Evolutionary conservation across 1,140 invertebrate species (phyloP).

Genomic region (Mactra quadrangularis): DNA sequence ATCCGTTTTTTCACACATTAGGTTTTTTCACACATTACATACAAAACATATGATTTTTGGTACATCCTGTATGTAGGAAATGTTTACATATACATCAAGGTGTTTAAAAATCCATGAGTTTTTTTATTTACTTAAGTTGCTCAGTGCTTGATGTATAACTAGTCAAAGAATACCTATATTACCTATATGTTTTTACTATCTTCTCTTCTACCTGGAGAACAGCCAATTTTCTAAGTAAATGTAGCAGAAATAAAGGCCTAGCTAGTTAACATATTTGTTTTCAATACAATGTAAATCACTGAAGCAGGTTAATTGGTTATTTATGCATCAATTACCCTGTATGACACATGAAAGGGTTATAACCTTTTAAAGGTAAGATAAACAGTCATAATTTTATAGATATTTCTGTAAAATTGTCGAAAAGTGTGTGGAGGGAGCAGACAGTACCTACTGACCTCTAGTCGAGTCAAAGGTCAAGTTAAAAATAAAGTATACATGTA

Average conservation of each 20-base stretch:
- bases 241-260: constrained; percentile 17
- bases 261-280: constrained; percentile 31
- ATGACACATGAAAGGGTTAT: no score
- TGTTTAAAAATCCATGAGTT: not conserved
- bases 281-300: not conserved
- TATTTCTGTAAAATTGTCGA: no score
- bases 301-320: constrained; percentile 1
- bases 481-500: no score
- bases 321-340: no score
- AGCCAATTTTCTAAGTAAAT: constrained; percentile 10
- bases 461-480: no score
- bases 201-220: constrained; percentile 9
- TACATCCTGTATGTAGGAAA: not conserved
- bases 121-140: not conserved
- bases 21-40: no score
- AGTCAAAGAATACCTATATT: constrained; percentile 5
- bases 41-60: not conserved
- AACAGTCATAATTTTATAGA: no score
- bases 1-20: no score
- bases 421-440: no score
- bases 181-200: constrained; percentile 29
- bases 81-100: constrained; percentile 8
- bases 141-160: not conserved
- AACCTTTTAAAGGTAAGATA: no score
- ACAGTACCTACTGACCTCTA: no score